Base-by-base conservation (phyloP, 1,140 invertebrate genomes). In the Trachymyrmex cornetzi region DNA sequence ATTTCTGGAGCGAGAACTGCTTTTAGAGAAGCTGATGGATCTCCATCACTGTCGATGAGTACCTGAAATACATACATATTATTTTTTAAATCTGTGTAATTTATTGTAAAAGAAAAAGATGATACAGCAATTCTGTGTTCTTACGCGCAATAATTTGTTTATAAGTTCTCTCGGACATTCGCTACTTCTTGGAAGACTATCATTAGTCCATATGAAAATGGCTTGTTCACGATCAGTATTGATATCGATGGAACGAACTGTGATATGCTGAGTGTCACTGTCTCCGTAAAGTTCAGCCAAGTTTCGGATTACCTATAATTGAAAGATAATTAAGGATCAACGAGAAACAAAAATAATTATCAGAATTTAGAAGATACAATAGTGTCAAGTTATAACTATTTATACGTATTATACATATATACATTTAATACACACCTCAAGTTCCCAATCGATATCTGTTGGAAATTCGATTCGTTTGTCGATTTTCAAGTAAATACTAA, bases 141-240 rank as follows among this genome's bases (percentile, higher is more conserved):
- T 95, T 94, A 98, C 97, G 94, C 96, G 96, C 91, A 97, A 96
- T 6, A 98, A 93, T 85, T 96, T 95, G 53, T 97, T 96, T 27
- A 99, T 97, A 86, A 98, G 96, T 85, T 96, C 95, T 89, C 96
- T 95, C 1, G 98, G 98, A 93, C 98, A 99, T 7, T 92, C 92
- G 24, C 96, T 96, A 91, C 96, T 97, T 66, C 97, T 97, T 0
- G 97, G 97, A 85, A 99, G 93, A 24, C 97, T 97, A 87, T 98
- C 98, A 92, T 99, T 99, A 6, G 98, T 98, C 97, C 98, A 99
- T 0, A 97, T 96, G 88, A 98, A 98, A 50, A 96, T 96, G 63
- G 96, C 96, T 63, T 96, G 80, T 64, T 97, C 93, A 0, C 94
- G 88, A 82, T 94, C 93, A 27, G 79, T 44, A 30, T 69, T 95